Conservation (phyloP, 2,113 vertebrate genomes). For the Semicossyphus pulcher region DNA sequence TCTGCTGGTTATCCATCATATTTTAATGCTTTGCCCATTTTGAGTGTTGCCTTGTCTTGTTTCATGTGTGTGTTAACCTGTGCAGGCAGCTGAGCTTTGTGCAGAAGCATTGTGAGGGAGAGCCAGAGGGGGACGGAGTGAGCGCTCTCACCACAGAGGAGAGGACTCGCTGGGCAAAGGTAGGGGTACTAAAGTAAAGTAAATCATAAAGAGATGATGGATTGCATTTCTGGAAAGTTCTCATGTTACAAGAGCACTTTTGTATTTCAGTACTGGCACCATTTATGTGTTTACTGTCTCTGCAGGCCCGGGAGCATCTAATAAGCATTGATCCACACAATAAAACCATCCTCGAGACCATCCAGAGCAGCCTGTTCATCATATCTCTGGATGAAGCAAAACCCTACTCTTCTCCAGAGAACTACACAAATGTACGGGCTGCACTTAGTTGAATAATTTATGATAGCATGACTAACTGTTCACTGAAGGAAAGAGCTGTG, state of each 20-base stretch:
- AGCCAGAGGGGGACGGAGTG: constrained; percentile 88
- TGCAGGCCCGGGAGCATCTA: constrained; percentile 91
- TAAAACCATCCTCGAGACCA: constrained; percentile 88
- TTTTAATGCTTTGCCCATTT: background rate
- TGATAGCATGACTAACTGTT: background rate
- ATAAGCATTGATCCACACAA: constrained; percentile 91
- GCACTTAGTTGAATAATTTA: background rate
- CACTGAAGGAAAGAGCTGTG: background rate
- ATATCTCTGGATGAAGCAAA: constrained; percentile 88
- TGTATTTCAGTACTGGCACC: background rate
- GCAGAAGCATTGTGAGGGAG: constrained; percentile 83
- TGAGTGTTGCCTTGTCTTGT: background rate
- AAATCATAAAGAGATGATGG: background rate
- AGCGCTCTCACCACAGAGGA: constrained; percentile 90
- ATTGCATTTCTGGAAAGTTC: background rate
- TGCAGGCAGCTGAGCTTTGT: constrained; percentile 90
- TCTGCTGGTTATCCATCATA: no score
- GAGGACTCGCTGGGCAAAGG: constrained; percentile 93
- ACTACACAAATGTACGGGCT: constrained; percentile 88
- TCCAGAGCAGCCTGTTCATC: constrained; percentile 91
- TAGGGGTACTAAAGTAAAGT: constrained; percentile 53
- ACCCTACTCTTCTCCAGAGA: constrained; percentile 87
- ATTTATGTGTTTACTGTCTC: constrained; percentile 14
- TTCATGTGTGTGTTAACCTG: background rate
- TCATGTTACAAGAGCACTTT: background rate